Evolutionary conservation across 2,888 invertebrate genomes (phyloP).

Genomic region (Blomia tropicalis): DNA sequence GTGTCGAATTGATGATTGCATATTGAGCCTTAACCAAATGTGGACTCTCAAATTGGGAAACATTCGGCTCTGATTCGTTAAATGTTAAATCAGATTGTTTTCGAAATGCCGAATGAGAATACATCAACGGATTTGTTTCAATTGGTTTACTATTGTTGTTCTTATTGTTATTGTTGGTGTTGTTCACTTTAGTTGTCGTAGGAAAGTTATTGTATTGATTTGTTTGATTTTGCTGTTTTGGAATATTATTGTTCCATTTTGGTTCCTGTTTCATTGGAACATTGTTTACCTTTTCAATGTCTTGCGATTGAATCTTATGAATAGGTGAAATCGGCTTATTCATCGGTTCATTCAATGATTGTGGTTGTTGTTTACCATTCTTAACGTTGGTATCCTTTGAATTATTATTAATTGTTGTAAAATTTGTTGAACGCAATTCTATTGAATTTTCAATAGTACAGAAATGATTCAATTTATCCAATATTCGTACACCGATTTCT

Average conservation of each 20-base stretch:
- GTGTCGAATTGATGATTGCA: conserved; percentile 5
- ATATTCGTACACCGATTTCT: conserved; percentile 9
- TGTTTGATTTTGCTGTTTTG: not conserved
- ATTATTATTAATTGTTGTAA: not conserved
- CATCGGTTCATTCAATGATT: no score
- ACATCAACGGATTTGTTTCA: not conserved
- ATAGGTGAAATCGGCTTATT: not conserved
- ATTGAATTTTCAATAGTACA: not conserved
- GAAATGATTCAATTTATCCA: not conserved
- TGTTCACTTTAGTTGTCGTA: no score
- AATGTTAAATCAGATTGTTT: not conserved
- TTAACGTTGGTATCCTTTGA: not conserved
- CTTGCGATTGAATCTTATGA: not conserved
- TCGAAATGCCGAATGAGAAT: not conserved
- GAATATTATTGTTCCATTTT: not conserved
- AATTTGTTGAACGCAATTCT: not conserved
- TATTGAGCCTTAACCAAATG: conserved; percentile 1
- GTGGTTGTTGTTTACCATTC: not conserved
- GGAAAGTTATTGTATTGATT: not conserved
- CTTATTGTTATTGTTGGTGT: no score
- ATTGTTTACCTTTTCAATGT: not conserved
- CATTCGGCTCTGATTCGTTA: not conserved
- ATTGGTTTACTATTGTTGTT: no score
- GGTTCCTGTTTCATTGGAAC: not conserved
- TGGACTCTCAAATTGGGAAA: not conserved